Evolutionary conservation across 1,140 invertebrate genomes (phyloP), one percentile per base, ranked within the genome.

Genomic region (Oedothorax gibbosus): DNA sequence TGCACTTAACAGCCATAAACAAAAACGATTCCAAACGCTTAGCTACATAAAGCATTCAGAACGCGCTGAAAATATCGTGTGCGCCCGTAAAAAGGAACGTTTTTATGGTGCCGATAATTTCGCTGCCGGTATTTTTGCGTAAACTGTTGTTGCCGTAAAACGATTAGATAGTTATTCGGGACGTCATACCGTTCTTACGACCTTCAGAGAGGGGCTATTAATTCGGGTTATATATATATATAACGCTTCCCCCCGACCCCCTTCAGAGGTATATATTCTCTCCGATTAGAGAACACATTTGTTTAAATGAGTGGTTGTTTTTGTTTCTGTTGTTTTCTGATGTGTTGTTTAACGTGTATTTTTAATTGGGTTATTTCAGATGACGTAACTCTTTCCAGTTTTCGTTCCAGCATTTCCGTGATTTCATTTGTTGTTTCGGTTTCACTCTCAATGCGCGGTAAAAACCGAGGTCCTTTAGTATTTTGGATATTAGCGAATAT

Each of bases 21-120:
- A 84, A 84, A 84, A 76, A 56, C 81, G 81, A 84, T 84, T 84
- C 57, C 81, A 54, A 76, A 76, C 80, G 80, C 69, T 82, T 71
- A 53, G 80, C 80, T 73, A 73, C 80, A 73, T 73, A 82, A 73
- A 71, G 78, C 78, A 82, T 82, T 82, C 80, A 73, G 57, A 82
- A 84, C 68, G 54, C 62, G 21, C 80, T 64, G 80, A 64, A 82
- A 82, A 82, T 76, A 84, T 76, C 81, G 72, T 51, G 50, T 35
- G 71, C 8, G 64, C 64, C 68, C 68, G 60, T 82, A 84, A 84
- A 84, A 84, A 66, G 57, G 71, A 75, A 76, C 18, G 81, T 84
- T 84, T 84, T 84, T 84, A 84, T 84, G 81, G 81, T 75, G 81
- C 81, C 72, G 81, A 84, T 84, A 84, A 84, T 84, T 84, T 84